Base-by-base conservation (phyloP, 2,797 vertebrate genomes). In the Centroberyx gerrardi region DNA sequence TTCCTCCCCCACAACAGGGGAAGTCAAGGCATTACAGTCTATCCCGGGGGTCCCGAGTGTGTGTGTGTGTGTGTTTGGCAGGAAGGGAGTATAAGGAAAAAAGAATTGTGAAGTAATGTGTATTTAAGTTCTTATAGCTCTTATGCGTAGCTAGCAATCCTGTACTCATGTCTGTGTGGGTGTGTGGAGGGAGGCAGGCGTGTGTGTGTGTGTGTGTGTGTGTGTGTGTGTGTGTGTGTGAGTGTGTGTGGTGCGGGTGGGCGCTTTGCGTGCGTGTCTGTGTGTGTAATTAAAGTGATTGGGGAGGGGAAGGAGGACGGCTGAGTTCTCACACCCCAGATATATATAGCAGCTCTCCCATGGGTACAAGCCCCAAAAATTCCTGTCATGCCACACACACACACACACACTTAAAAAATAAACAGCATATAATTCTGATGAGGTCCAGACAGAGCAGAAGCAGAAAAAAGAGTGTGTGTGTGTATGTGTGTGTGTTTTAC, bases 271-370 rank as follows among this genome's bases (percentile, higher is more conserved):
- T 31, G 48, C 38, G 53, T 55, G 53, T 56, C 2, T 56, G 64
- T 78, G 75, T 76, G 73, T 87, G 74, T 88, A 82, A 87, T 88
- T 90, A 90, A 68, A 88, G 75, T 73, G 76, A 85, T 76, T 15
- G 53, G 67, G 76, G 53, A 81, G 14, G 31, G 55, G 31, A 33
- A 33, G 66, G 74, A 68, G 82, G 74, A 76, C 49, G 40, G 64
- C 68, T 81, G 59, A 72, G 85, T 89, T 91, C 86, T 90, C 90
- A 92, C 80, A 90, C 85, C 82, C 79, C 52, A 82, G 79, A 83
- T 82, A 82, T 68, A 87, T 74, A 62, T 72, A 69, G 79, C 64
- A 77, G 64, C 78, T 63, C 72, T 88, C 81, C 72, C 76, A 87
- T 69, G 78, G 70, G 78, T 68, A 52, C 13, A 28, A 76, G 65